phyloP scores from a whole-genome alignment of 2,797 vertebrate species.

The Rhabdophis nuchalis region DNA sequence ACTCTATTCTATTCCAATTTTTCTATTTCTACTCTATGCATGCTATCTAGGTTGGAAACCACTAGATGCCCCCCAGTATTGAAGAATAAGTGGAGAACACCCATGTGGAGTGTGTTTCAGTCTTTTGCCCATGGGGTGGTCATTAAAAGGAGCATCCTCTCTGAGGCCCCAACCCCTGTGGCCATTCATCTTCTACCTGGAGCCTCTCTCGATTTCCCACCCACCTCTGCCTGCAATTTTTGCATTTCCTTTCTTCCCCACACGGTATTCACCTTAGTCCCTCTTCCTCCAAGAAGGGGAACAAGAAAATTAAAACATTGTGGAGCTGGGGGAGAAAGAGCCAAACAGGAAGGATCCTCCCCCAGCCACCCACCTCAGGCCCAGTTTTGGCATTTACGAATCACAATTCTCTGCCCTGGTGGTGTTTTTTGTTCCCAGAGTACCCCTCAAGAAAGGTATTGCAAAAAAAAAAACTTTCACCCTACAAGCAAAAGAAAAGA shows the following conservation, averaged over 20 bases:
- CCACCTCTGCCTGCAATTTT: neutral
- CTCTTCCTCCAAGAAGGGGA: neutral
- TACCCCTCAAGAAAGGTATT: neutral
- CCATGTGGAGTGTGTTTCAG: neutral
- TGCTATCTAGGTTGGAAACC: neutral
- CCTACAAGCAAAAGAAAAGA: neutral
- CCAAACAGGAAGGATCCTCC: neutral
- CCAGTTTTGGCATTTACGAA: neutral
- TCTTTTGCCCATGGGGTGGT: accelerated
- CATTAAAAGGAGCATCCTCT: neutral
- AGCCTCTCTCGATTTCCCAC: neutral
- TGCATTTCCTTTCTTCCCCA: neutral
- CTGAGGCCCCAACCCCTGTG: neutral
- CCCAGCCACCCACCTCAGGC: no score
- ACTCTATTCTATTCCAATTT: no score
- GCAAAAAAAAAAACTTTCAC: neutral
- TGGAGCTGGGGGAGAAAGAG: neutral
- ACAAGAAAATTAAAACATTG: neutral
- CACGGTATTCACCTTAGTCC: neutral
- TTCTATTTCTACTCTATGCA: no score
- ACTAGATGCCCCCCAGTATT: neutral
- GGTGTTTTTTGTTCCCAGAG: accelerated
- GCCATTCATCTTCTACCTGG: neutral
- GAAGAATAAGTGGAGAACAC: neutral
- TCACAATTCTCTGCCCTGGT: neutral